Conservation (phyloP, 2,888 invertebrate species). For the Acrobasis repandana region DNA sequence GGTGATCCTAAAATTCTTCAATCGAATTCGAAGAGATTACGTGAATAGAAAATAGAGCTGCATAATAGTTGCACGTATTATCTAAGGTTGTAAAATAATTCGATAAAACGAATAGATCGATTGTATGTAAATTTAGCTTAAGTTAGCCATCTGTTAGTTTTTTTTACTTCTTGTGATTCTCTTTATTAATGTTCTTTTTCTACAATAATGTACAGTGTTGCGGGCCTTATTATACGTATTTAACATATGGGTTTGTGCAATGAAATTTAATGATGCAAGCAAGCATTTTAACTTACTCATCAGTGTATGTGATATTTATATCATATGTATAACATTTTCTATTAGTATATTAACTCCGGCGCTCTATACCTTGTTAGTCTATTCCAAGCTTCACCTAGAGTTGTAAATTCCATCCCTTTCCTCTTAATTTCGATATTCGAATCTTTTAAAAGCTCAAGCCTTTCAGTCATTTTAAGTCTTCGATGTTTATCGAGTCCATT, state of each 20-base stretch:
- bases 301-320: slow-evolving; percentile 50
- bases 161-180: slow-evolving; percentile 34
- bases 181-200: slow-evolving; percentile 45
- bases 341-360: no score
- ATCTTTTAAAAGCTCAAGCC: no score
- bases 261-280: not conserved
- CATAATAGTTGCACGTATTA: slow-evolving; percentile 38
- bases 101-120: slow-evolving; percentile 49
- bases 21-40: slow-evolving; percentile 58
- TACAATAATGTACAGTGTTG: slow-evolving; percentile 40
- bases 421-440: no score
- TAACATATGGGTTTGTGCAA: slow-evolving; percentile 37
- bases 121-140: slow-evolving; percentile 43
- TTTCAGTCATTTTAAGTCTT: no score
- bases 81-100: slow-evolving; percentile 37
- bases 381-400: no score
- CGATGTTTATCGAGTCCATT: no score
- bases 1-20: slow-evolving; percentile 57
- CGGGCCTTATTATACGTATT: slow-evolving; percentile 53
- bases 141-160: slow-evolving; percentile 43
- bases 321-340: no score
- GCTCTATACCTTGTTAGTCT: no score
- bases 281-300: slow-evolving; percentile 22
- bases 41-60: slow-evolving; percentile 36
- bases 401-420: no score